Evolutionary conservation across 1,140 invertebrate species (phyloP), one percentile per base, ranked within the genome.

Genomic region (Xylocopa sonorina): DNA sequence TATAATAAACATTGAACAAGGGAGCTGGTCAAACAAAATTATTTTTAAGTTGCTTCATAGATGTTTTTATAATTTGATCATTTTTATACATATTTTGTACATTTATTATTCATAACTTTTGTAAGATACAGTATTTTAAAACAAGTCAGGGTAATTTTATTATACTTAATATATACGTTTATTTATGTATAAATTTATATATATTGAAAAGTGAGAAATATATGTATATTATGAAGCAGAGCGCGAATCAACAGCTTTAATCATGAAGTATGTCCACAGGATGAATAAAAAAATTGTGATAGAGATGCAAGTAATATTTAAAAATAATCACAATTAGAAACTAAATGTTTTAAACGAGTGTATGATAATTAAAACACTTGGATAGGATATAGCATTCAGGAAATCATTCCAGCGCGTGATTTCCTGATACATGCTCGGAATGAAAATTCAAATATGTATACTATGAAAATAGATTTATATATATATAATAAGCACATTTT

Each of bases 391-490:
- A 34, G n/a, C n/a, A 3, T 24, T 50, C 64, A 75, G 76, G 69
- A 82, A 75, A 81, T 85, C 63, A 67, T n/a, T 72, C 27, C 4
- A 32, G 32, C 57, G 51, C 78, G 83, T 85, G 83, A 85, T 82
- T 64, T 85, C 83, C 83, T 72, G 62, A 58, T 68, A 68, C 78
- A 73, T 50, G 82, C 7, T 51, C 24, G 12, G 78, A 85, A 84
- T 85, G 9, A 57, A 38, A 55, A 76, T 68, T 62, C 7, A 24
- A 72, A 43, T 24, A 24, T 41, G 5, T 29, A n/a, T 12, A 3
- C 16, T 41, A 32, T 7, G 18, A 29, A 43, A 57, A 7, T 16
- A 12, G 48, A 53, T 62, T 50, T 51, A 50, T 34, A 51, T 60
- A 7, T 1, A 29, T 2, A 38, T 10, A 7, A 3, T 29, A 2